Evolutionary conservation across 2,113 vertebrate species (phyloP), one percentile per base, ranked within the genome.

Genomic region (Orthochromis malagaraziensis): DNA sequence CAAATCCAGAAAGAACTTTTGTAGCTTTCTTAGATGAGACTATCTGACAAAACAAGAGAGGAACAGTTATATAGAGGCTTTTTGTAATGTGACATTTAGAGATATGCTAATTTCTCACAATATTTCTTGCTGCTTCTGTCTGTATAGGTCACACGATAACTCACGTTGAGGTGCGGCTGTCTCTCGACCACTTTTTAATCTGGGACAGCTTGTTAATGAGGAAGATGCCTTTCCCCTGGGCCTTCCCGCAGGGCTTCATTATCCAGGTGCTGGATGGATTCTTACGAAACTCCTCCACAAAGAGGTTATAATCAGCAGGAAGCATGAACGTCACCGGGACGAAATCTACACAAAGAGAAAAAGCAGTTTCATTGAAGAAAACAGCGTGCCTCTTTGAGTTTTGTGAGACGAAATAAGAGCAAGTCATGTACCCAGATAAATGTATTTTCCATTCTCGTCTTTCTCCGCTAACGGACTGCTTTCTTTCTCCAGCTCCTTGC

Each of bases 181-280:
- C 98, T 65, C 98, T 94, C 60, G 98, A 99, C 99, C 99, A 99
- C 90, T 99, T 99, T 87, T 99, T 99, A 89, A 99, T 99, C 94
- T 99, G 99, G 1, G 98, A 99, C 80, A 99, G 98, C 90, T 99
- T 99, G 96, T 99, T 99, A 94, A 99, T 99, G 33, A 99, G 97
- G 85, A 99, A 99, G 95, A 99, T 99, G 92, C 99, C 99, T 93
- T 98, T 99, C 10, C 98, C 99, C 93, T 99, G 99, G 53, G 99
- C 99, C 93, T 99, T 99, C 65, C 99, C 99, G 8, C 98, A 99
- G 2, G 99, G 99, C 90, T 99, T 99, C 98, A 99, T 99, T 94
- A 99, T 99, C 99, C 99, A 99, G 0, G 99, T 99, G 96, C 98
- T 99, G 84, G 97, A 98, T 0, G 98, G 98, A 91, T 98, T 99